Evolutionary conservation across 2,888 invertebrate species (phyloP).

Genomic region (Macrophya alboannulata): DNA sequence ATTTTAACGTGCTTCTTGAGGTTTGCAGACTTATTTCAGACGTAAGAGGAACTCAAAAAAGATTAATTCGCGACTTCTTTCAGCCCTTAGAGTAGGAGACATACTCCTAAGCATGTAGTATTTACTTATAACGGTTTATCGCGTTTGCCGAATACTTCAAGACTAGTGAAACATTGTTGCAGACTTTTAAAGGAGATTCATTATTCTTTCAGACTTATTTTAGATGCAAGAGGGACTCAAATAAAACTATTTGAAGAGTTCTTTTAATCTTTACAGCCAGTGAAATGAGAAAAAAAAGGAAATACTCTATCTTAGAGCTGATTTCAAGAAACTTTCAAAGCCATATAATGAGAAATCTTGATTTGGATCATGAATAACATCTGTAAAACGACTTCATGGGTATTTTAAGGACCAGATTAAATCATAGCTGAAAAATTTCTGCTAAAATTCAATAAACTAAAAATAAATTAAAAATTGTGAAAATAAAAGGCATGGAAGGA

Average conservation of each 20-base stretch:
- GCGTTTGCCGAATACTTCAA: too few species aligned
- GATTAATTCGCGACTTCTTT: neutral
- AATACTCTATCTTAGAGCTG: neutral
- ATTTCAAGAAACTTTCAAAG: neutral
- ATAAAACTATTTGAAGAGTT: neutral
- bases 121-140: neutral
- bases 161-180: neutral
- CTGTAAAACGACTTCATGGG: too few species aligned
- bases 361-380: neutral
- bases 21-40: neutral
- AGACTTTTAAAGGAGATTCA: neutral
- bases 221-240: neutral
- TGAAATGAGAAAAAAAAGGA: neutral
- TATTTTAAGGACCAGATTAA: neutral
- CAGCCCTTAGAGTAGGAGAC: neutral
- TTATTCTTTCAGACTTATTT: neutral
- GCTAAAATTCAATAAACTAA: neutral
- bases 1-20: neutral
- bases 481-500: neutral
- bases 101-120: neutral
- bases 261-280: neutral
- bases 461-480: neutral
- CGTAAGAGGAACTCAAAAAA: neutral
- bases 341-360: neutral
- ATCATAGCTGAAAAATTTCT: neutral